Conservation (phyloP, 92 coral and sea anemone species). For the Zoanthus gigantus region DNA sequence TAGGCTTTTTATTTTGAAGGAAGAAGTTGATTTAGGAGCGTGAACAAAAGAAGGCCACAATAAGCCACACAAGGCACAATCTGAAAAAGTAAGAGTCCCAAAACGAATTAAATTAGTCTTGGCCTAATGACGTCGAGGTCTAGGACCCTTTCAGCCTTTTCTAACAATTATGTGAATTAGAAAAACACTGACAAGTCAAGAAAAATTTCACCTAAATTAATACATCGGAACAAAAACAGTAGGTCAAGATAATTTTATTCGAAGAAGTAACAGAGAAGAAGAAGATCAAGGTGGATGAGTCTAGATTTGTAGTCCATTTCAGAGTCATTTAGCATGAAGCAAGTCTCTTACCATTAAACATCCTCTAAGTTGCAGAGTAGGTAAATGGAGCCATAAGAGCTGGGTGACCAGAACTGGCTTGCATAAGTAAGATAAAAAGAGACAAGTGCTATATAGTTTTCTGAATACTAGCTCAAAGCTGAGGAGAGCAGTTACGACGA, state of each 20-base stretch:
- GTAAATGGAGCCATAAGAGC: conserved; percentile 23
- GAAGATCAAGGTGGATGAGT: too few relatives aligned
- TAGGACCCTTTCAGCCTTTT: too few relatives aligned
- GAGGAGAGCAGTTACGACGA: neutral
- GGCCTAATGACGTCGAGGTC: too few relatives aligned
- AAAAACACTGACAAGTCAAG: neutral
- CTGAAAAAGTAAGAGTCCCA: too few relatives aligned
- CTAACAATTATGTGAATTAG: neutral
- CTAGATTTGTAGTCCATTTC: too few relatives aligned
- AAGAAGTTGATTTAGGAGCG: too few relatives aligned
- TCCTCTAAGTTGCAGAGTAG: conserved; percentile 2
- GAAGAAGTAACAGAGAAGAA: neutral
- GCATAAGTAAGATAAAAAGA: conserved; percentile 58
- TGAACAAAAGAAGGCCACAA: too few relatives aligned
- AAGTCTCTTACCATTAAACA: neutral
- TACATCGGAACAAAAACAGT: neutral
- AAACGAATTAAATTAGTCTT: too few relatives aligned
- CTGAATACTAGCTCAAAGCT: conserved; percentile 35
- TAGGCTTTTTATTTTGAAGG: too few relatives aligned
- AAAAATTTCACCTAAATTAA: neutral
- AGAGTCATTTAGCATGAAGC: too few relatives aligned
- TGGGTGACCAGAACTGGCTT: conserved; percentile 10
- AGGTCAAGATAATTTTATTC: neutral
- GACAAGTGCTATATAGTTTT: conserved; percentile 51
- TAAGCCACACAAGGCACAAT: too few relatives aligned